Evolutionary conservation across 2,113 vertebrate species (phyloP), one percentile per base, ranked within the genome.

Genomic region (Pachyramphus minor): DNA sequence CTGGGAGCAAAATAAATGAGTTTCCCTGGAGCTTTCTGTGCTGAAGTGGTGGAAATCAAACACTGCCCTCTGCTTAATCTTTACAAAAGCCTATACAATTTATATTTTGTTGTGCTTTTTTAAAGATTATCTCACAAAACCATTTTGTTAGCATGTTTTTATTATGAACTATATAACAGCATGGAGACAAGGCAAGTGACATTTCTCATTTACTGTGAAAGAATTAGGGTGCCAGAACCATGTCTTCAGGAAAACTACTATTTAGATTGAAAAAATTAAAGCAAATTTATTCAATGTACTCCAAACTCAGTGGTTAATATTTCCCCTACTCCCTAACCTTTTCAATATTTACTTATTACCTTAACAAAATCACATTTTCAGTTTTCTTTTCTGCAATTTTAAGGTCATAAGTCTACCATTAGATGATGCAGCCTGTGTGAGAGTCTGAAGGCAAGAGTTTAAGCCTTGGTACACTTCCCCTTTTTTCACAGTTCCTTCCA

Each of bases 181-280:
- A 55, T 5, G 55, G 37, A 75, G 21, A 64, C 14, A 67, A 74
- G 11, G 8, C 8, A 86, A 89, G 81, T 28, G 2, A 17, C 6
- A 22, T 56, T 66, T 49, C 16, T 45, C 28, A 17, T 60, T 52
- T 81, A 14, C 7, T 74, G 14, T 82, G 71, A 75, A 71, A 81
- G 39, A 80, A 42, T 6, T 23, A 15, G 74, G 11, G 2, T 2
- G 20, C 6, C 1, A 5, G 3, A 1, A 37, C 2, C 5, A 74
- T 6, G 7, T 55, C 5, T 42, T 76, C 68, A 86, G 30, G 27
- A 87, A 90, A 72, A 55, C 3, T 11, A 59, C 23, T 18, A 27
- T 27, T 8, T 33, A 63, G 8, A 19, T 30, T 59, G 12, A 84
- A 75, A 76, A 74, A 81, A 77, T 8, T 12, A 81, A 90, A 68